phyloP scores from a whole-genome alignment of 2,113 vertebrate species.

The Marmota flaviventris region DNA sequence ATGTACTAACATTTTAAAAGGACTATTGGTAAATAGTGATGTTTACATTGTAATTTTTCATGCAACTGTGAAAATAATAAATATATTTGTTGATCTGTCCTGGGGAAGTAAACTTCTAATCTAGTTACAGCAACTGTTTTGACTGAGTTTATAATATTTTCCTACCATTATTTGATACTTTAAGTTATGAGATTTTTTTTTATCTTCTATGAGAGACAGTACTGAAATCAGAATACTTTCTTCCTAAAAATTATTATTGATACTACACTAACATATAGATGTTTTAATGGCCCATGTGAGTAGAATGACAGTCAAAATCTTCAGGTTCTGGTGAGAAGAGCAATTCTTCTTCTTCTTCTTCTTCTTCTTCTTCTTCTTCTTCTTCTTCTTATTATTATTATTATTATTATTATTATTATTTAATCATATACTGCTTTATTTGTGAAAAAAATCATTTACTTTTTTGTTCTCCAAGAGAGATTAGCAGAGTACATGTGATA shows the following conservation, averaged over 20 bases:
- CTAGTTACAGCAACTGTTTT: conserved; percentile 77
- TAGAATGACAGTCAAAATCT: neutral
- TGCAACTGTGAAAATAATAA: conserved; percentile 38
- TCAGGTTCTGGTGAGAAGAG: neutral
- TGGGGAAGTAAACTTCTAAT: conserved; percentile 75
- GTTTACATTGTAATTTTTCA: neutral
- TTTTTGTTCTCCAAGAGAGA: neutral
- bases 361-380: too few relatives aligned
- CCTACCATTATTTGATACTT: conserved; percentile 8
- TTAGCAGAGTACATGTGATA: neutral
- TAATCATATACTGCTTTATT: conserved; percentile 13
- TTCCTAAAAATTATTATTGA: neutral
- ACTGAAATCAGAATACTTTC: neutral
- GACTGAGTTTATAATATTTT: conserved; percentile 38
- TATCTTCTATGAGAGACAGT: neutral
- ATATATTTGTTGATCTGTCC: conserved; percentile 76
- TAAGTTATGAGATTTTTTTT: neutral
- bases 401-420: neutral
- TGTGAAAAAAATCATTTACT: neutral
- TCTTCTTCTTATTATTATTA: too few relatives aligned
- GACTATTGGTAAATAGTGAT: neutral
- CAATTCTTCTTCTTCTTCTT: neutral
- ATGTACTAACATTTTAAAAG: conserved; percentile 34
- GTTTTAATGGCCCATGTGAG: neutral
- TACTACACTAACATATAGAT: neutral